Evolutionary conservation across 2,113 vertebrate genomes (phyloP), one percentile per base, ranked within the genome.

Genomic region (Percopsis transmontana): DNA sequence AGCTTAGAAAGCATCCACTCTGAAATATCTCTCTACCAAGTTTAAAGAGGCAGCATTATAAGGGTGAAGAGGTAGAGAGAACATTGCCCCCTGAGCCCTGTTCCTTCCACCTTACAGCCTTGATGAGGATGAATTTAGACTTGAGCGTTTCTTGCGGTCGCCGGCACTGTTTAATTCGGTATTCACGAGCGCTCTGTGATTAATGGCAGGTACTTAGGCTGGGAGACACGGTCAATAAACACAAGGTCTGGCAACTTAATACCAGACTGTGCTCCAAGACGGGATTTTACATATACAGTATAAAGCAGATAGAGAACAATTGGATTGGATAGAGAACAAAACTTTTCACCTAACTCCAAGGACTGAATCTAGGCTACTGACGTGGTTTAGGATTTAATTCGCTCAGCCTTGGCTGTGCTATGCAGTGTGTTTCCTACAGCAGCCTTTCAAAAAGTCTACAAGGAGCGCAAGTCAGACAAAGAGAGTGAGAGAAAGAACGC

Each of bases 211-310:
- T 79, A 79, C 72, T 89, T 80, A 78, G 77, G 27, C 74, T 55
- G 3, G 47, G 55, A 84, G 81, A 81, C 68, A 77, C 21, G 67
- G 76, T 89, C 88, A 83, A 88, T 90, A 85, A 88, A 80, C 1
- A 47, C 63, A 60, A 61, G 55, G 58, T 72, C 71, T 58, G 53
- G 62, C 63, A 86, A 72, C 81, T 75, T 84, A 85, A 85, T 83
- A 69, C 59, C 53, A 58, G 58, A 74, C 62, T 70, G 27, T 60
- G 66, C 9, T 41, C 66, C 60, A 68, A 62, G 62, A 47, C 16
- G 47, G 20, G 70, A 38, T 58, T 16, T 47, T 33, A 45, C 16
- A 56, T 62, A 66, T 33, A 1, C 27, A 56, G 53, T n/a, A n/a
- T n/a, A 60, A 33, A 63, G 51, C 13, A 3, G 24, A 61, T 41